Percentiles rank a stretch among this genome's conserved stretches.
These are phyloP conservation scores for Lasioglossum figueresi DNA, from an alignment of 2,888 invertebrate genomes.

Conservation along the genomic window DNA sequence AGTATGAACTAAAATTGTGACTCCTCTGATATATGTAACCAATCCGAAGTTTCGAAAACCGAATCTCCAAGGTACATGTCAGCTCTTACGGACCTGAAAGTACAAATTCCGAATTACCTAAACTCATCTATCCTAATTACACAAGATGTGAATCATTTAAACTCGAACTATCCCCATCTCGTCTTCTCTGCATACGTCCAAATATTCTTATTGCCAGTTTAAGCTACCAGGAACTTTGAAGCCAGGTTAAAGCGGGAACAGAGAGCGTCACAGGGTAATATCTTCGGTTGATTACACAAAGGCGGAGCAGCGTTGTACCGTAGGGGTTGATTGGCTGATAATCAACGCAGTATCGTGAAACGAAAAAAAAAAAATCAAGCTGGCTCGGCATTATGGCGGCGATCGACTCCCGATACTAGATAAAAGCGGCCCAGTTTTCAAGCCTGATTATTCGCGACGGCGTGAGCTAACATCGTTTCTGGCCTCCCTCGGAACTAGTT, in stretches of 20 bases:
- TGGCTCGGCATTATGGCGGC: not conserved
- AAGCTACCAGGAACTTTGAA: not conserved
- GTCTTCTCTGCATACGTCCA: not conserved
- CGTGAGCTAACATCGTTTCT: conserved; percentile 44
- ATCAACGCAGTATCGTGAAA: not conserved
- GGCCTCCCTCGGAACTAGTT: conserved; percentile 52
- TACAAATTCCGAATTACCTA: not conserved
- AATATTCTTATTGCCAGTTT: not conserved
- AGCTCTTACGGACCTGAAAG: not conserved
- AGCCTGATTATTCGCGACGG: conserved; percentile 37
- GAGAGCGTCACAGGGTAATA: not conserved
- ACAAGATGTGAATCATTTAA: not conserved
- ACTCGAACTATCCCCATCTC: not conserved
- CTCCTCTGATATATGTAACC: not conserved
- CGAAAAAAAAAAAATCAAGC: not conserved
- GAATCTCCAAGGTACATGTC: not conserved
- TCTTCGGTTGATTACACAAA: not conserved
- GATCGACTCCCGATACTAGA: conserved; percentile 16
- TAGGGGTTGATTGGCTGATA: not conserved
- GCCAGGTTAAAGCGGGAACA: not conserved
- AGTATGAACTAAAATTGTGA: no score
- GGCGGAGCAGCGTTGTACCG: not conserved
- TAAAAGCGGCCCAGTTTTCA: conserved; percentile 47
- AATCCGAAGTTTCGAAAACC: not conserved
- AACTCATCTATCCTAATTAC: not conserved